phyloP scores from a whole-genome alignment of 2,797 vertebrate species.

The Eleutherodactylus coqui region DNA sequence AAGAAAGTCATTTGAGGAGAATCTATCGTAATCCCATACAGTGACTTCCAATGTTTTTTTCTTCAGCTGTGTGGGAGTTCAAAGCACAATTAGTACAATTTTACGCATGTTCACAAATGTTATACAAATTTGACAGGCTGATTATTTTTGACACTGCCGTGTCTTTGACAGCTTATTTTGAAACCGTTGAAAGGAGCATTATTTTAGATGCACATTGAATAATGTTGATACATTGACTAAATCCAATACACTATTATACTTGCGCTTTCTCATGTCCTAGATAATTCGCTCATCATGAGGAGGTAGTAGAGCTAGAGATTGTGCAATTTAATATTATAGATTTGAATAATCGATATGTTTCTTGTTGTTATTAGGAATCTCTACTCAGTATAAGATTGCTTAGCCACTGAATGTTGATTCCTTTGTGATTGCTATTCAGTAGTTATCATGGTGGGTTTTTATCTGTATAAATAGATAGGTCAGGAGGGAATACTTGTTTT shows the following conservation, averaged over 20 bases:
- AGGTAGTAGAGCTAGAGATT: too few relatives aligned
- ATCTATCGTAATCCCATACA: conserved; percentile 98
- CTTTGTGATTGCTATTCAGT: too few relatives aligned
- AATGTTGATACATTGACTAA: background rate
- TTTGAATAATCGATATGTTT: too few relatives aligned
- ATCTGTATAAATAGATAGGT: too few relatives aligned
- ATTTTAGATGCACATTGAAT: background rate
- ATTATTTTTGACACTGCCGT: background rate
- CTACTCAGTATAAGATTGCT: too few relatives aligned
- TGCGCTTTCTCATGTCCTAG: background rate
- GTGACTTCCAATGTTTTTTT: conserved; percentile 98
- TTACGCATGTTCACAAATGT: background rate
- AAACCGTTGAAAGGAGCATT: too few relatives aligned
- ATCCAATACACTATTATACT: background rate
- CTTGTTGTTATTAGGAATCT: too few relatives aligned
- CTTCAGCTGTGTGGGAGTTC: conserved; percentile 85
- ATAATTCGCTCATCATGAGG: too few relatives aligned
- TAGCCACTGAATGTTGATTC: too few relatives aligned
- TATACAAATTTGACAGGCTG: background rate
- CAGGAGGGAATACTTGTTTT: too few relatives aligned
- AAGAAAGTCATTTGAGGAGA: conserved; percentile 97
- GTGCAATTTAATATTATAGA: too few relatives aligned
- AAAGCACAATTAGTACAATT: conserved; percentile 66
- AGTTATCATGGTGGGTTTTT: too few relatives aligned
- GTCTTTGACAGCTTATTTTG: background rate